Conservation (phyloP, 2,888 invertebrate genomes). For the Mesochorus sp. region DNA sequence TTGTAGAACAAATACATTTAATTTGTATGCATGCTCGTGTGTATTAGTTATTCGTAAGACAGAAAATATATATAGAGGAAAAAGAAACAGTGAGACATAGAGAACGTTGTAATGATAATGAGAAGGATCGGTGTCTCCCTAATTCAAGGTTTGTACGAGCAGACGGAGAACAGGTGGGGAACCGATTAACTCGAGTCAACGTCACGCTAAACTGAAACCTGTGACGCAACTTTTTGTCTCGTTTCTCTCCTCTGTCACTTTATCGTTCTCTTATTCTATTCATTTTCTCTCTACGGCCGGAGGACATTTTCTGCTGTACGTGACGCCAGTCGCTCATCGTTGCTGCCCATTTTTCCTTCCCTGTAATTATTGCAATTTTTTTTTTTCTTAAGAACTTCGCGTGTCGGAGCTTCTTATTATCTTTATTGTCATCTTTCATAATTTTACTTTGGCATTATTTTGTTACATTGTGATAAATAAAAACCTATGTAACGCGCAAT, state of each 20-base stretch:
- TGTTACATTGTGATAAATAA: conserved; percentile 31
- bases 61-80: too few relatives aligned
- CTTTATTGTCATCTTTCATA: too few relatives aligned
- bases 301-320: conserved; percentile 18
- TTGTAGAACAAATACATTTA: too few relatives aligned
- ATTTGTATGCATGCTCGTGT: too few relatives aligned
- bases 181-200: conserved; percentile 52
- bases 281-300: neutral
- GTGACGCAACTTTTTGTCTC: conserved; percentile 8
- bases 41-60: too few relatives aligned
- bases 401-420: too few relatives aligned
- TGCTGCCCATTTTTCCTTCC: conserved; percentile 31
- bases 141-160: conserved; percentile 51
- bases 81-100: conserved; percentile 7
- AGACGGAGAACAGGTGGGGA: conserved; percentile 51
- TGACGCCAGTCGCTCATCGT: conserved; percentile 42
- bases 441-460: neutral
- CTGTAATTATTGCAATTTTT: conserved; percentile 49
- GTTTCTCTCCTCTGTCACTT: neutral
- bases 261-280: neutral
- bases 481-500: conserved; percentile 37
- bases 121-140: conserved; percentile 49
- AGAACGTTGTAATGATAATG: conserved; percentile 46
- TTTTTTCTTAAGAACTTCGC: too few relatives aligned
- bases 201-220: conserved; percentile 50